These are phyloP conservation scores for Tinea pellionella DNA, from an alignment of 2,888 invertebrate genomes.

Conservation along the genomic window DNA sequence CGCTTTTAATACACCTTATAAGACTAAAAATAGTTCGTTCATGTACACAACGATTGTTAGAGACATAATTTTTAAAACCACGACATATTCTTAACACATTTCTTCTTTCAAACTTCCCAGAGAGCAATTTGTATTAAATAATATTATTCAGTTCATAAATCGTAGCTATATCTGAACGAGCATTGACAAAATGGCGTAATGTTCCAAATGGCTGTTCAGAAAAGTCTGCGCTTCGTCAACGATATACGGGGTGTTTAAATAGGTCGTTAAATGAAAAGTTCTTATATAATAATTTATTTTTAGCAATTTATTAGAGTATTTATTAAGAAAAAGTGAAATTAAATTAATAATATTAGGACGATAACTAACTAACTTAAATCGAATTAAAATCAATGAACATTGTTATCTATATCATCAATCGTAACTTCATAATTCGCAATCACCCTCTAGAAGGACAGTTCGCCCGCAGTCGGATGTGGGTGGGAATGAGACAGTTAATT, in stretches of 20 bases:
- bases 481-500: conserved; percentile 64
- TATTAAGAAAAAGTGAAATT: too few species aligned
- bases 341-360: too few species aligned
- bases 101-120: not conserved
- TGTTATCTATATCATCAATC: not conserved
- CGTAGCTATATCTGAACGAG: not conserved
- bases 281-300: too few species aligned
- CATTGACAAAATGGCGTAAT: not conserved
- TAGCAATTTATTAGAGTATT: too few species aligned
- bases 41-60: too few species aligned
- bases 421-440: not conserved
- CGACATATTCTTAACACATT: too few species aligned
- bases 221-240: conserved; percentile 10
- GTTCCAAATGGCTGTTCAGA: not conserved
- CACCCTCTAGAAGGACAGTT: not conserved
- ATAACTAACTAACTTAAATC: too few species aligned
- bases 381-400: not conserved
- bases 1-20: too few species aligned
- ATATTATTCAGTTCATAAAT: not conserved
- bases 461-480: conserved; percentile 43
- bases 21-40: too few species aligned
- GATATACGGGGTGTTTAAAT: not conserved
- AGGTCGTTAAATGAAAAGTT: not conserved
- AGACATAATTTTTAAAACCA: too few species aligned
- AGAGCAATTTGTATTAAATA: not conserved